phyloP scores from a whole-genome alignment of 2,113 vertebrate species.

The Calidris pugnax region DNA sequence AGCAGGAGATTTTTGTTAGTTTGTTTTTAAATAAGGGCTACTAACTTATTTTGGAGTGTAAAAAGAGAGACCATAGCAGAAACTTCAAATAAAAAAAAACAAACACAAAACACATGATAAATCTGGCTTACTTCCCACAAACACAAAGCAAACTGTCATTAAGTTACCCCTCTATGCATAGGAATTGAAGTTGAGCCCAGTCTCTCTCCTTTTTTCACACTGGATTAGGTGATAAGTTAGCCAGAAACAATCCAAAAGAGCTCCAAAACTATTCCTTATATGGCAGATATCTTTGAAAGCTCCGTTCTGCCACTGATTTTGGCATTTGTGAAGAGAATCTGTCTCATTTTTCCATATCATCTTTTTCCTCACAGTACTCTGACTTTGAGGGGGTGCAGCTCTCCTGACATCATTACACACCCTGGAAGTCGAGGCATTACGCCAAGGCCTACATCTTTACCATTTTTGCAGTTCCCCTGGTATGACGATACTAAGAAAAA shows the following conservation, averaged over 20 bases:
- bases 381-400: background rate
- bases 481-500: background rate
- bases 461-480: background rate
- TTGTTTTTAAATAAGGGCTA: background rate
- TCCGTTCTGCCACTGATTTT: constrained; percentile 1
- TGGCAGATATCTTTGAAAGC: background rate
- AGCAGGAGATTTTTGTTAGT: background rate
- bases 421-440: background rate
- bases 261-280: constrained; percentile 36
- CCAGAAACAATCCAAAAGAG: constrained; percentile 28
- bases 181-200: constrained; percentile 45
- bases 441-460: background rate
- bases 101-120: background rate
- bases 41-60: background rate
- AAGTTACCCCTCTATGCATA: background rate
- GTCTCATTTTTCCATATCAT: background rate
- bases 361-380: background rate
- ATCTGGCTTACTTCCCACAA: constrained; percentile 40
- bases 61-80: background rate
- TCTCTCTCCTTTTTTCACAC: constrained; percentile 40
- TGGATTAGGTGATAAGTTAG: constrained; percentile 47
- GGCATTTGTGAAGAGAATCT: background rate
- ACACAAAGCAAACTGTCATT: constrained; percentile 47
- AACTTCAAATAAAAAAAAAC: background rate
- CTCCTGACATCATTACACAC: background rate